Evolutionary conservation across 2,888 invertebrate species (phyloP).

Genomic region (Monoplex corrugatus): DNA sequence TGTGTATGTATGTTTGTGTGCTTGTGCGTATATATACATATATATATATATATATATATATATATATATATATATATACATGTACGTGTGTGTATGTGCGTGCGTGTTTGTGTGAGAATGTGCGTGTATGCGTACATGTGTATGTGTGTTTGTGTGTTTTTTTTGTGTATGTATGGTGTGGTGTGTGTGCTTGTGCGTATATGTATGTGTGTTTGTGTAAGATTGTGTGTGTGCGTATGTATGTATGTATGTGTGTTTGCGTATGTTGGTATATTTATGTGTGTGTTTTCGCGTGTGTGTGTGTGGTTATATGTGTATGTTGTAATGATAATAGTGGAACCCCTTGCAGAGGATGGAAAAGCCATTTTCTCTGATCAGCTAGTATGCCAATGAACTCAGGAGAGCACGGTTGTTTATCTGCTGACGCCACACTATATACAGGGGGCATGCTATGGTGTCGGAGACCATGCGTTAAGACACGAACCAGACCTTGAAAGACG

Average conservation of each 20-base stretch:
- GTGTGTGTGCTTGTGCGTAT: background rate
- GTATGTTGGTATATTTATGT: background rate
- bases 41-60: background rate
- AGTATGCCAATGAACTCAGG: no score
- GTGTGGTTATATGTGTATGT: background rate
- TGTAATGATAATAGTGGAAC: no score
- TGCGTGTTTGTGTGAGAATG: background rate
- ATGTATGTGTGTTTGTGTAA: background rate
- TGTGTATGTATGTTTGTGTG: background rate
- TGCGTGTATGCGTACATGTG: background rate
- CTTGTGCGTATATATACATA: background rate
- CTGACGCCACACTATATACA: no score
- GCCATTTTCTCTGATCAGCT: no score
- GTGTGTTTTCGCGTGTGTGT: background rate
- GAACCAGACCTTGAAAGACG: no score
- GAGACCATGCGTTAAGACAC: no score
- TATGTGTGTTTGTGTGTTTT: background rate
- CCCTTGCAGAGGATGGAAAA: no score
- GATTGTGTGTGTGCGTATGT: constrained; percentile 11
- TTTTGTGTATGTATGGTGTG: background rate
- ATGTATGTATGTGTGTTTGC: background rate
- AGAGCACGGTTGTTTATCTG: no score
- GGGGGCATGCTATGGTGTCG: no score
- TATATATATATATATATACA: background rate
- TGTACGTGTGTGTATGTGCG: background rate